These are phyloP conservation scores for Dicyrtoma fusca DNA, from an alignment of 2,888 invertebrate species.

Conservation along the genomic window DNA sequence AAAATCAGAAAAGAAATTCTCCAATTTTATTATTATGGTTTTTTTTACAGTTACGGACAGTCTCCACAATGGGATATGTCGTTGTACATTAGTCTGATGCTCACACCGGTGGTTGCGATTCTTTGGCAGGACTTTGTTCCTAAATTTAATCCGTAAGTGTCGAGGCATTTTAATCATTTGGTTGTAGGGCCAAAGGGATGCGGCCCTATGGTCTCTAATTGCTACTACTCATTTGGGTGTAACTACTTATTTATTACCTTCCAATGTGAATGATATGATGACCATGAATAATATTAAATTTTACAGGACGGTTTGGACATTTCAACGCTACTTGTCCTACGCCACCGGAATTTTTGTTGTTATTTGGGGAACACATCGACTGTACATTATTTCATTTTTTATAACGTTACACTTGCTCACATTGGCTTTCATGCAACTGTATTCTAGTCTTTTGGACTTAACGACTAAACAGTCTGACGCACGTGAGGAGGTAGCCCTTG, in stretches of 20 bases:
- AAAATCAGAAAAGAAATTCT: no score
- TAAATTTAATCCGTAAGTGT: conserved; percentile 67
- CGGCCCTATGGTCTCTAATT: no score
- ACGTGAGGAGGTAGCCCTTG: no score
- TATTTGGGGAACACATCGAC: conserved; percentile 50
- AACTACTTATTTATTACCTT: no score
- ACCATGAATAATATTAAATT: not conserved
- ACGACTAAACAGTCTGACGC: conserved; percentile 9
- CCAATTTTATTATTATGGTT: no score
- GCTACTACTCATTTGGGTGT: no score
- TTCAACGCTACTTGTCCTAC: conserved; percentile 51
- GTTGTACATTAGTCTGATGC: conserved; percentile 48
- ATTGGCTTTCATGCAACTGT: conserved; percentile 45
- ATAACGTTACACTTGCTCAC: conserved; percentile 50
- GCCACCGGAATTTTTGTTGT: conserved; percentile 46
- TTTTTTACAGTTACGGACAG: conserved; percentile 27
- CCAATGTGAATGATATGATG: not conserved
- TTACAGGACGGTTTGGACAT: conserved; percentile 47
- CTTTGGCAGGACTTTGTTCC: conserved; percentile 73
- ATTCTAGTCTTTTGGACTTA: conserved; percentile 22
- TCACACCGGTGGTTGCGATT: conserved; percentile 61
- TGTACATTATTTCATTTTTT: conserved; percentile 52
- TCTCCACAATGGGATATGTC: conserved; percentile 52
- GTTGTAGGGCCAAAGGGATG: no score
- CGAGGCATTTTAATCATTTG: no score